Evolutionary conservation across 2,113 vertebrate genomes (phyloP).

Genomic region (Aix galericulata): DNA sequence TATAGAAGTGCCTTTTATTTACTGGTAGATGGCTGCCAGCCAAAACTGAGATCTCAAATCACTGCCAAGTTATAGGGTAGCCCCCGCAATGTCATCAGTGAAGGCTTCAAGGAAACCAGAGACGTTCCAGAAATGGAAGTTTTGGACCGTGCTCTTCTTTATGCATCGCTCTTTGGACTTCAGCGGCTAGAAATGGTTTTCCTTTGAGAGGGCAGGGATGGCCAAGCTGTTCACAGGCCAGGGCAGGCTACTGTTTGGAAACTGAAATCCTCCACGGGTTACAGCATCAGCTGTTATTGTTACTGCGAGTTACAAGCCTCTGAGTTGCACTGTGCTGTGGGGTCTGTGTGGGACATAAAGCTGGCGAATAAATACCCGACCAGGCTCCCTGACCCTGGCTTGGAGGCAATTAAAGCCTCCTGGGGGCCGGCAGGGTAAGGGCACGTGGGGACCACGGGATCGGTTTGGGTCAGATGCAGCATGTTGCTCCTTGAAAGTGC

Average conservation of each 20-base stretch:
- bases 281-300: background rate
- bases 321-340: background rate
- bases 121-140: background rate
- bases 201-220: background rate
- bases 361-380: background rate
- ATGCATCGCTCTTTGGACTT: background rate
- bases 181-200: background rate
- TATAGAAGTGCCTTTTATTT: background rate
- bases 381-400: background rate
- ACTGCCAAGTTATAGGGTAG: fast-evolving
- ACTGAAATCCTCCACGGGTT: background rate
- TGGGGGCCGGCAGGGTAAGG: fast-evolving
- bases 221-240: fast-evolving
- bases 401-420: background rate
- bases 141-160: background rate
- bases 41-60: background rate
- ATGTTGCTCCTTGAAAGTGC: background rate
- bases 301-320: background rate
- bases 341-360: background rate
- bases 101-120: background rate
- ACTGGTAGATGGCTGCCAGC: background rate
- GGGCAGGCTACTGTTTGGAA: background rate
- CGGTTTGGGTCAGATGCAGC: background rate
- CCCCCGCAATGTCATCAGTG: background rate
- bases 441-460: fast-evolving